These are phyloP conservation scores for Myzus persicae DNA, from an alignment of 1,140 invertebrate species.

Conservation along the genomic window DNA sequence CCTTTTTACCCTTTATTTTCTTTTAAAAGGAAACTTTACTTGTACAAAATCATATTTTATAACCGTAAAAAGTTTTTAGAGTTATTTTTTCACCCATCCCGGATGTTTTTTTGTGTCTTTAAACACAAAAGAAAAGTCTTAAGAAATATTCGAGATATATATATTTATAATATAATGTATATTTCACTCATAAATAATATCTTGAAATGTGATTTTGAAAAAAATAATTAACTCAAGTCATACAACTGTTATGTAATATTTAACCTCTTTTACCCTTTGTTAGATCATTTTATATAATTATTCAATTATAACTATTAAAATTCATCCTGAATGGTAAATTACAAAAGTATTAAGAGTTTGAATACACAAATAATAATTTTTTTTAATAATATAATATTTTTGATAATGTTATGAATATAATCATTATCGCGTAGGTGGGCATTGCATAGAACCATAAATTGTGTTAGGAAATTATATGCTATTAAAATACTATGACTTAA, in stretches of 20 bases:
- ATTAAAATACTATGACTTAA: too few relatives aligned
- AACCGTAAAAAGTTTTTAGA: slow-evolving; percentile 38
- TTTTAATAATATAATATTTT: too few relatives aligned
- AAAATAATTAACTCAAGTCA: background rate
- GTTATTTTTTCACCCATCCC: slow-evolving; percentile 26
- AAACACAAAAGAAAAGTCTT: slow-evolving; percentile 8
- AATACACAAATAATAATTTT: too few relatives aligned
- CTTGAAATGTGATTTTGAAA: background rate
- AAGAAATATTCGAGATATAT: background rate
- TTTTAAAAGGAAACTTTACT: slow-evolving; percentile 52
- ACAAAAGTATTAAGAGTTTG: background rate
- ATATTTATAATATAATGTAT: slow-evolving; percentile 10
- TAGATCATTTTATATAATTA: background rate
- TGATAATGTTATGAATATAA: too few relatives aligned
- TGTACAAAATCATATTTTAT: slow-evolving; percentile 46
- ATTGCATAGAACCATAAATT: too few relatives aligned
- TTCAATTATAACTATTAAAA: background rate
- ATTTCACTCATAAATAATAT: background rate
- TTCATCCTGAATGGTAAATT: background rate
- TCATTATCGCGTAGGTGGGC: too few relatives aligned
- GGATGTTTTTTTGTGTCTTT: slow-evolving; percentile 20
- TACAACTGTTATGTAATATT: background rate
- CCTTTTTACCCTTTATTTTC: slow-evolving; percentile 37
- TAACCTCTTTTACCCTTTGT: background rate
- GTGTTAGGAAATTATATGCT: too few relatives aligned